These are phyloP conservation scores for Drosophila eohydei DNA, from an alignment of 2,888 invertebrate species.

Conservation along the genomic window DNA sequence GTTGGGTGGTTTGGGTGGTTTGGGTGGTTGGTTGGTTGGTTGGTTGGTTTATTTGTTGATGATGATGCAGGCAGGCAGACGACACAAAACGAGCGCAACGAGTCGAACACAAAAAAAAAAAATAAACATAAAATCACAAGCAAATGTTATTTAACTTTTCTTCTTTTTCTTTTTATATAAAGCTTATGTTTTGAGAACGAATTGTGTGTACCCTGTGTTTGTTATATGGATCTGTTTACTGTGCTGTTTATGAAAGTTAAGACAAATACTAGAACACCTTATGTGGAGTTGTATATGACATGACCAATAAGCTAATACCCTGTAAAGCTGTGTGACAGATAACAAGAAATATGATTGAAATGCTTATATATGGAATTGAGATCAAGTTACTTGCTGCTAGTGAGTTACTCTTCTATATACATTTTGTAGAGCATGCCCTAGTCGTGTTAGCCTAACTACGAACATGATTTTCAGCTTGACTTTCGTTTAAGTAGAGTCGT, in stretches of 20 bases:
- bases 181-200: background rate
- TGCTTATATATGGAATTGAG: background rate
- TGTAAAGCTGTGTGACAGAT: background rate
- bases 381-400: background rate
- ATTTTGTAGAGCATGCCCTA: conserved; percentile 25
- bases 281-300: background rate
- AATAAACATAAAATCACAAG: conserved; percentile 71
- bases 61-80: conserved; percentile 60
- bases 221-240: background rate
- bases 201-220: conserved; percentile 39
- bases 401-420: background rate
- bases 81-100: conserved; percentile 76
- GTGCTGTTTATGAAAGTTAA: background rate
- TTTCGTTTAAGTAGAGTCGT: conserved; percentile 71
- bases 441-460: conserved; percentile 22
- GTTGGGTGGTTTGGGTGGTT: conserved; percentile 5
- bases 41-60: conserved; percentile 38
- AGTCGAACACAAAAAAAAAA: conserved; percentile 47
- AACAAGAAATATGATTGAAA: background rate
- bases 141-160: conserved; percentile 72
- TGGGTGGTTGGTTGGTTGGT: conserved; percentile 30
- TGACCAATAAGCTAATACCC: background rate
- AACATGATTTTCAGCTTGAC: conserved; percentile 35
- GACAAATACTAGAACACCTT: background rate
- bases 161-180: conserved; percentile 15